These are phyloP conservation scores for Drosophila grimshawi DNA, from an alignment of 1,140 invertebrate species.

Conservation along the genomic window DNA sequence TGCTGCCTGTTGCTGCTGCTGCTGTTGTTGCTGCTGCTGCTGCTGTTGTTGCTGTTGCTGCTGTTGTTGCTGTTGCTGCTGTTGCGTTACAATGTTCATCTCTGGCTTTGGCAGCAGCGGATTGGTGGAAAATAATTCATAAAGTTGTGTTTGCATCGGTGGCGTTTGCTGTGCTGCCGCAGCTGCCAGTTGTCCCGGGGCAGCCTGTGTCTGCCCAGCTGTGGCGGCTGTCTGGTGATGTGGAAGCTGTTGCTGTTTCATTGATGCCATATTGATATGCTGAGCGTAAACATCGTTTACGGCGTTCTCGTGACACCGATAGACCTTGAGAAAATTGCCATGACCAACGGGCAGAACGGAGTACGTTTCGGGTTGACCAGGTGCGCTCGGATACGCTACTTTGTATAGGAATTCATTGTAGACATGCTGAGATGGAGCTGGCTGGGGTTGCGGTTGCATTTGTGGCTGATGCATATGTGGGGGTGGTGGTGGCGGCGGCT, in stretches of 20 bases:
- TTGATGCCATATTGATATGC: slow-evolving; percentile 70
- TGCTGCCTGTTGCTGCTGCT: slow-evolving; percentile 26
- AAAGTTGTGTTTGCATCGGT: slow-evolving; percentile 61
- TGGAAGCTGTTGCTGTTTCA: slow-evolving; percentile 49
- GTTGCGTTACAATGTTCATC: slow-evolving; percentile 43
- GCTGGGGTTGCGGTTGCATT: slow-evolving; percentile 47
- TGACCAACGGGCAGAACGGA: slow-evolving; percentile 78
- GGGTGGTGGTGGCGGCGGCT: slow-evolving; percentile 40
- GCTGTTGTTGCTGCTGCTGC: slow-evolving; percentile 24
- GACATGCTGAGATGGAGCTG: slow-evolving; percentile 46
- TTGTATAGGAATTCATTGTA: slow-evolving; percentile 76
- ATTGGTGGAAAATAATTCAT: slow-evolving; percentile 78
- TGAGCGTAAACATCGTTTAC: slow-evolving; percentile 51
- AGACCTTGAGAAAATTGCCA: slow-evolving; percentile 81
- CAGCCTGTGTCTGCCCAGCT: slow-evolving; percentile 8
- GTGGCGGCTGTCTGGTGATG: slow-evolving; percentile 24
- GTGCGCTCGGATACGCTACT: slow-evolving; percentile 53
- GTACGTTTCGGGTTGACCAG: slow-evolving; percentile 71
- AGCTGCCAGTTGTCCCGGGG: slow-evolving; percentile 11
- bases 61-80: slow-evolving; percentile 34
- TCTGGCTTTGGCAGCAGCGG: slow-evolving; percentile 71
- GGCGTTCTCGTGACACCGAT: slow-evolving; percentile 73
- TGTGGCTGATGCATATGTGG: slow-evolving; percentile 51
- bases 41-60: slow-evolving; percentile 34
- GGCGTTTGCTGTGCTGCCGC: slow-evolving; percentile 46